Evolutionary conservation across 2,888 invertebrate genomes (phyloP).

Genomic region (Tetragonisca angustula): DNA sequence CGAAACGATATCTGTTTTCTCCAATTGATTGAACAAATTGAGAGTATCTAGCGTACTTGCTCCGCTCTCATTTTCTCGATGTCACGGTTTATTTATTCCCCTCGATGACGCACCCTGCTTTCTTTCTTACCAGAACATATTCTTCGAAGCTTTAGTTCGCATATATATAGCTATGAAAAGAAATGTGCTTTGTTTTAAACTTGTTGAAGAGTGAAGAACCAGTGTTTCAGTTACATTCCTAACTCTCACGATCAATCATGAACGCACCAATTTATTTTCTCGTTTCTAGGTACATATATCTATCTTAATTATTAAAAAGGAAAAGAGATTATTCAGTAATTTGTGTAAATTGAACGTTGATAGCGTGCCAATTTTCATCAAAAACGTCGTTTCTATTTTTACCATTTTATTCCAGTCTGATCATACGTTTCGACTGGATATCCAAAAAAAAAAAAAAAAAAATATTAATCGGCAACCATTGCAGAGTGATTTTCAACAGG

Average conservation of each 20-base stretch:
- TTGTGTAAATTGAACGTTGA: slow-evolving; percentile 53
- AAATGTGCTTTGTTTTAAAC: not conserved
- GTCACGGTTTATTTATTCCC: slow-evolving; percentile 68
- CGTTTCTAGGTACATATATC: not conserved
- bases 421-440: not conserved
- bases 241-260: not conserved
- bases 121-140: slow-evolving; percentile 19
- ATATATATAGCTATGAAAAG: not conserved
- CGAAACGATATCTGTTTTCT: slow-evolving; percentile 30
- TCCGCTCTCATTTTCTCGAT: slow-evolving; percentile 62
- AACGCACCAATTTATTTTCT: not conserved
- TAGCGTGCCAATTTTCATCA: slow-evolving; percentile 45
- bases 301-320: not conserved
- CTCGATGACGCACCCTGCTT: slow-evolving; percentile 56
- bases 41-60: slow-evolving; percentile 40
- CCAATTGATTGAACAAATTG: slow-evolving; percentile 42
- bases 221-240: not conserved
- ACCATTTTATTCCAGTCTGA: slow-evolving; percentile 11
- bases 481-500: not conserved
- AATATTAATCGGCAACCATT: not conserved
- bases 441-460: not conserved
- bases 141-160: slow-evolving; percentile 6
- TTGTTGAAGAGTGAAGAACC: not conserved
- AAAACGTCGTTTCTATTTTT: slow-evolving; percentile 62
- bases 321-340: slow-evolving; percentile 11